Evolutionary conservation across 2,797 vertebrate species (phyloP), one percentile per base, ranked within the genome.

Genomic region (Microctenopoma lineatum): DNA sequence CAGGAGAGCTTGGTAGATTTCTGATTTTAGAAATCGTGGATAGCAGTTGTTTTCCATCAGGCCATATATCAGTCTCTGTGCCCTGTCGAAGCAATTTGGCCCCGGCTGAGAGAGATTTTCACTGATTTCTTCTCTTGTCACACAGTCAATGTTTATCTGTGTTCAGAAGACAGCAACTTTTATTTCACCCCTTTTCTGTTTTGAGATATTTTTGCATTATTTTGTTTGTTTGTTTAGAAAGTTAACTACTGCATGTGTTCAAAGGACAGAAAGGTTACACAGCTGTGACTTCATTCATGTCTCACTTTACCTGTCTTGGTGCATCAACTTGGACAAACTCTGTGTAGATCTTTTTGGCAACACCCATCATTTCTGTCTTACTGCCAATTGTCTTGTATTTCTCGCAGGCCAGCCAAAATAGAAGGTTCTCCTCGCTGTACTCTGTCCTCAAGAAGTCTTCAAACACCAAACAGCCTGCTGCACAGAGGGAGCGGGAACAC

Each of bases 1-100:
- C 71, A 93, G 59, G 47, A 96, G 87, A 63, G 93, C 90, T 77
- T 91, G 94, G 89, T 96, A 97, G 39, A 83, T 81, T 52, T 97
- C 94, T 61, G 96, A 96, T 81, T 94, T 96, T 64, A 97, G 87
- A 89, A 97, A 96, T 63, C 95, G 90, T 0, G 95, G 96, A 13
- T 96, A 97, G 68, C 93, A 96, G 93, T 97, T 95, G 64, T 96
- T 96, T 68, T 94, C 94, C 96, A 98, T 97, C 74, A 97, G 94
- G 21, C 88, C 70, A 0, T 96, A 94, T 77, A 97, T 88, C 64
- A 94, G 77, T 65, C 84, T 93, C 88, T 95, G 95, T 16, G 95
- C 96, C 56, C 93, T 87, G 75, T 96, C 93, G 70, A 97, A 96
- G 84, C 94, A 95, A 79, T 89, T 91, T 73, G 91, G 86, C 16